phyloP scores from a whole-genome alignment of 30 jellyfish, hydroid and myxozoan species.

The Aurelia coerulea region DNA sequence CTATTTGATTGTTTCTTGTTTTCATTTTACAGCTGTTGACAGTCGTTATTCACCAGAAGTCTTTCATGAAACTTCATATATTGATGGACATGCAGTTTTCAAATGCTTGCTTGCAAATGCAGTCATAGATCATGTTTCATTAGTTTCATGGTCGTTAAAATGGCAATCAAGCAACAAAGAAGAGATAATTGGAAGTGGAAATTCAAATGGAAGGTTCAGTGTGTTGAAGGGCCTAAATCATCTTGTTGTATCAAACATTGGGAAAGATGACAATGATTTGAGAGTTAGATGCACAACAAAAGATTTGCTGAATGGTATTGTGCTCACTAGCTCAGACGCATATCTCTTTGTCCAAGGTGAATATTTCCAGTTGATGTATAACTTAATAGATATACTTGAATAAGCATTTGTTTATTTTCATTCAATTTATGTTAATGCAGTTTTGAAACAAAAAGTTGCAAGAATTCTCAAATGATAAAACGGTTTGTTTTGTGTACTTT shows the following conservation, averaged over 20 bases:
- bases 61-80: slow-evolving; percentile 71
- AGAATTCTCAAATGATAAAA: too few species aligned
- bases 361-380: neutral
- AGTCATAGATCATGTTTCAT: slow-evolving; percentile 38
- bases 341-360: slow-evolving; percentile 71
- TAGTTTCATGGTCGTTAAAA: slow-evolving; percentile 78
- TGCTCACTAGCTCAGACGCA: slow-evolving; percentile 66
- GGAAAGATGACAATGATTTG: slow-evolving; percentile 56
- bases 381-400: too few species aligned
- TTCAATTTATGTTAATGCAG: too few species aligned
- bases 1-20: too few species aligned
- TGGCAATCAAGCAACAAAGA: slow-evolving; percentile 49
- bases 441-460: too few species aligned
- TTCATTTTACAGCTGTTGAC: slow-evolving; percentile 63
- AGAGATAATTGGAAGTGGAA: slow-evolving; percentile 47
- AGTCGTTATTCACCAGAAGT: slow-evolving; percentile 83
- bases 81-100: slow-evolving; percentile 86
- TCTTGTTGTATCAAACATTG: slow-evolving; percentile 56
- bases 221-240: slow-evolving; percentile 62
- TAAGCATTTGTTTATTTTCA: too few species aligned
- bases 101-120: slow-evolving; percentile 64
- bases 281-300: slow-evolving; percentile 67
- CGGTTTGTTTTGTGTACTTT: too few species aligned
- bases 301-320: slow-evolving; percentile 59
- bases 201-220: slow-evolving; percentile 60